Evolutionary conservation across 2,797 vertebrate species (phyloP), one percentile per base, ranked within the genome.

Genomic region (Calcarius lapponicus): DNA sequence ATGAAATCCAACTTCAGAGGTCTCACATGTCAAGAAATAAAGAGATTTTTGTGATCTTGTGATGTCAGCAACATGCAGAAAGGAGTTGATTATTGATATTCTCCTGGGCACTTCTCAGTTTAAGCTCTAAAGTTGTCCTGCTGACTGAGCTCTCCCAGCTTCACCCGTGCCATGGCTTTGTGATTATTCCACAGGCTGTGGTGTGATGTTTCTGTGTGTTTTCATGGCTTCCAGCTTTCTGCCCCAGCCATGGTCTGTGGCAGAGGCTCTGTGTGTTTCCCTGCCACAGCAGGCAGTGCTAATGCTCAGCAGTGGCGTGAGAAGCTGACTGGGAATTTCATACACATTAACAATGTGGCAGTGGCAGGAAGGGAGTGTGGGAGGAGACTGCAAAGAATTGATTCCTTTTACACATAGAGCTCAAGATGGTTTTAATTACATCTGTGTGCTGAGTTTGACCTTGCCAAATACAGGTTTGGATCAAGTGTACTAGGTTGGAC

Each of bases 111-210:
- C 1, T 2, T 72, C 76, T 61, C 56, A 58, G 2, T 54, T 80
- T 18, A 61, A 86, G 45, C 50, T 38, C 3, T 47, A 4, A 9
- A 5, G 3, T 28, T 64, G 18, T 64, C 22, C 66, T 47, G 48
- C 42, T 82, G 47, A 19, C 18, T 54, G 78, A 58, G 51, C 50
- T 86, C 43, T 50, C 6, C 56, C 71, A 57, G 2, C 31, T 62
- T 56, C 50, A 9, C 14, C 4, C 0, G 0, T 25, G 40, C 43
- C 21, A 2, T 9, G 42, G 32, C 10, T 75, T 18, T 53, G 21
- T 14, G 26, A 24, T 79, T 29, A 25, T 74, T 91, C 81, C 51
- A 28, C 16, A 21, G n/a, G 24, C 47, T 47, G 0, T 24, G n/a
- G 6, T 71, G 17, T 32, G 4, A 10, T 13, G 11, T 29, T 64